Evolutionary conservation across 2,113 vertebrate species (phyloP).

Genomic region (Pelecanoides urinatrix): DNA sequence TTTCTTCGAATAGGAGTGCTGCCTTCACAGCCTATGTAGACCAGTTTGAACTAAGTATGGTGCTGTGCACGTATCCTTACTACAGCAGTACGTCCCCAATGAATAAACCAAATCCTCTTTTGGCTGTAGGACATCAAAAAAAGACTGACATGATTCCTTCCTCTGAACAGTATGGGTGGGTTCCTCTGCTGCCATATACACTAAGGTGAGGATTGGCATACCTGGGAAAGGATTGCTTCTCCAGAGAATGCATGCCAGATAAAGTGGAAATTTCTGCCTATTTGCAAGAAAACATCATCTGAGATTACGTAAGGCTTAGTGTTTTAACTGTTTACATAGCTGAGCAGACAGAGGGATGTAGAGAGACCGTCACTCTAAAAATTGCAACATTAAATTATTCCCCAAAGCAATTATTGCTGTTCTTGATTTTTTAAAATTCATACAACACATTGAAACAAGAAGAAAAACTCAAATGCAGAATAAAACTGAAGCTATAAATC

Average conservation of each 20-base stretch:
- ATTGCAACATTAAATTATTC: neutral
- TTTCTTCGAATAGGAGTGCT: neutral
- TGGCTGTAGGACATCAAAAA: neutral
- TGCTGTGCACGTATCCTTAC: neutral
- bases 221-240: neutral
- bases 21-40: neutral
- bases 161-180: neutral
- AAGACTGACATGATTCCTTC: neutral
- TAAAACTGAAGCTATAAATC: conserved; percentile 73
- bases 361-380: neutral
- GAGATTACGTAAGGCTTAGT: neutral
- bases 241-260: neutral
- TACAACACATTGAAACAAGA: neutral
- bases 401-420: neutral
- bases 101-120: neutral
- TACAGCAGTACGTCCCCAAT: neutral
- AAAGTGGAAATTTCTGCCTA: neutral
- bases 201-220: neutral
- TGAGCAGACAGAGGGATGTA: neutral
- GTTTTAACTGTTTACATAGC: neutral
- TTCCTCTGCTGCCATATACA: neutral
- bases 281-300: neutral
- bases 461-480: conserved; percentile 20
- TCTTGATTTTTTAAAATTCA: conserved; percentile 39
- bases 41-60: neutral